These are phyloP conservation scores for Hemaris fuciformis DNA, from an alignment of 2,888 invertebrate genomes.

Conservation along the genomic window DNA sequence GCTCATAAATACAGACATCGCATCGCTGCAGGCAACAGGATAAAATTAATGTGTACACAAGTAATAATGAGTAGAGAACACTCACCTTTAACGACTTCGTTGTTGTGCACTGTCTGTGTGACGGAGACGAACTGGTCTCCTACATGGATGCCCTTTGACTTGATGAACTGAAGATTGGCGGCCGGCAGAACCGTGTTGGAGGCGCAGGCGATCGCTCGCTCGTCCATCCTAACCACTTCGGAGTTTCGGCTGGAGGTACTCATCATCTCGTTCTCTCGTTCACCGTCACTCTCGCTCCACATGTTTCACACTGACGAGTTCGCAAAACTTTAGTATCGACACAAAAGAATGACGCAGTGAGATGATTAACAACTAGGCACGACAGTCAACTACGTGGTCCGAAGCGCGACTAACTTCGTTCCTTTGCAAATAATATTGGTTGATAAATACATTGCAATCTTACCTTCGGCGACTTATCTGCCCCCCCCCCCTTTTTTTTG, in stretches of 20 bases:
- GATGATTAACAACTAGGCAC: conserved; percentile 31
- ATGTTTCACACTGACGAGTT: conserved; percentile 36
- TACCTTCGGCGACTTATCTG: conserved; percentile 12
- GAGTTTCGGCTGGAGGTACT: conserved; percentile 33
- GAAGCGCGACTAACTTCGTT: conserved; percentile 44
- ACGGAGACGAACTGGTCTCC: conserved; percentile 66
- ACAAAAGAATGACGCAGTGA: conserved; percentile 35
- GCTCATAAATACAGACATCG: conserved; percentile 17
- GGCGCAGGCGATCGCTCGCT: conserved; percentile 32
- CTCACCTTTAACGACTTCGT: conserved; percentile 71
- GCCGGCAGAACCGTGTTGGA: conserved; percentile 37
- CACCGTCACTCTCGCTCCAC: conserved; percentile 41
- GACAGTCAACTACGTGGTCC: conserved; percentile 39
- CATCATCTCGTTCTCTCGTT: conserved; percentile 27
- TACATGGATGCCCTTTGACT: conserved; percentile 60
- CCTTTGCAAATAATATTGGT: conserved; percentile 19
- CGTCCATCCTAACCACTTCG: conserved; percentile 51
- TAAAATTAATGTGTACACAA: background rate
- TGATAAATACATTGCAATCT: conserved; percentile 28
- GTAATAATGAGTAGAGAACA: background rate
- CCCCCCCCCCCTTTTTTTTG: conserved; percentile 1
- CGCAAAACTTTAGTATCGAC: conserved; percentile 29
- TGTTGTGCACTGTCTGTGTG: conserved; percentile 64
- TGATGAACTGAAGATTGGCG: conserved; percentile 55
- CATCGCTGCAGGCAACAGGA: conserved; percentile 10